Evolutionary conservation across 2,113 vertebrate genomes (phyloP).

Genomic region (Brachirus orientalis): DNA sequence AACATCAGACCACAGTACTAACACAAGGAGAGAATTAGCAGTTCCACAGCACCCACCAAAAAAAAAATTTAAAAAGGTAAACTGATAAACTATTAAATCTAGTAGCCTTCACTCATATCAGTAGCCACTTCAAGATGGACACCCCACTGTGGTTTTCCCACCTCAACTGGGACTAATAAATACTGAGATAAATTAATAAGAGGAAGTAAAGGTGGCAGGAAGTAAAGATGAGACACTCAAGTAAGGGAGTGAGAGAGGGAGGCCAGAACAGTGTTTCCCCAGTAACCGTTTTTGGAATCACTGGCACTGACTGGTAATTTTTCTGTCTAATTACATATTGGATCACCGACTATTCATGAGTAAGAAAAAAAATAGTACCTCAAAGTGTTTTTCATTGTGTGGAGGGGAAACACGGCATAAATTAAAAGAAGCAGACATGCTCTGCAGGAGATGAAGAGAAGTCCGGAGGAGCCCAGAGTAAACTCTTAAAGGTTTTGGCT

Average conservation of each 20-base stretch:
- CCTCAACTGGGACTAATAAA: conserved; percentile 10
- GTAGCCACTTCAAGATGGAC: neutral
- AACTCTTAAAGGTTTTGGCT: conserved; percentile 64
- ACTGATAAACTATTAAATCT: too few relatives aligned
- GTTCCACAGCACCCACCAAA: too few relatives aligned
- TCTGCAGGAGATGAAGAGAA: conserved; percentile 17
- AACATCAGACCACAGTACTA: too few relatives aligned
- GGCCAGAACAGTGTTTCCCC: conserved; percentile 36
- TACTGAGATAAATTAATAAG: conserved; percentile 35
- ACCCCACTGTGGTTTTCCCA: neutral
- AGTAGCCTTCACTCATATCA: neutral
- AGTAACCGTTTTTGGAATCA: neutral
- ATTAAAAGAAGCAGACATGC: conserved; percentile 31
- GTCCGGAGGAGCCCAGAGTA: conserved; percentile 18
- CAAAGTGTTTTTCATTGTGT: neutral
- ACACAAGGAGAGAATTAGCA: neutral
- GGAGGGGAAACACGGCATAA: conserved; percentile 22
- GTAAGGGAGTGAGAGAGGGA: neutral
- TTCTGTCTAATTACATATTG: neutral
- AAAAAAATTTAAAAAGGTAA: too few relatives aligned
- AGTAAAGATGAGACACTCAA: conserved; percentile 4
- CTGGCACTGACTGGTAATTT: neutral
- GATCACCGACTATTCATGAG: neutral
- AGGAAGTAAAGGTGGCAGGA: conserved; percentile 11
- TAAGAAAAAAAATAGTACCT: neutral